Conservation (phyloP, 1,140 invertebrate genomes). For the Phortica variegata region DNA sequence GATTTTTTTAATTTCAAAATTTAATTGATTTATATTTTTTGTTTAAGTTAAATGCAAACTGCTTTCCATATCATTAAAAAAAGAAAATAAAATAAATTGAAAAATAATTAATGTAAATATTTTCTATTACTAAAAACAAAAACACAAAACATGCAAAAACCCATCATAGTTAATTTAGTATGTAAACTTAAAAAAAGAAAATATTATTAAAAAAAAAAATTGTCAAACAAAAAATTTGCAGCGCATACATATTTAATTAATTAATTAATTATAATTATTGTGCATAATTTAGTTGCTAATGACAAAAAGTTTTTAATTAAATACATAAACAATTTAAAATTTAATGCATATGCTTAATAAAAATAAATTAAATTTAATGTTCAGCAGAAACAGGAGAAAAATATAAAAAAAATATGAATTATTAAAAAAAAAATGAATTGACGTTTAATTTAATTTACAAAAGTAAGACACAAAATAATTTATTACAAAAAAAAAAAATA, state of each 20-base stretch:
- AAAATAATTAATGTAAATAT: not conserved
- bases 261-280: constrained; percentile 17
- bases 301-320: constrained; percentile 26
- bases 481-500: constrained; percentile 31
- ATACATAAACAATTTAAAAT: constrained; percentile 15
- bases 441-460: too few relatives aligned
- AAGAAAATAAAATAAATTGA: not conserved
- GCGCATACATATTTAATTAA: not conserved
- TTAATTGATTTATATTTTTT: too few relatives aligned
- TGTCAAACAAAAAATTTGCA: too few relatives aligned
- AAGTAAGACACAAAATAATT: too few relatives aligned
- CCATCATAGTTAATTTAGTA: constrained; percentile 47
- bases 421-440: too few relatives aligned
- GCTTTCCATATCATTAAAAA: constrained; percentile 48
- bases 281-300: constrained; percentile 19
- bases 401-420: too few relatives aligned
- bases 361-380: constrained; percentile 14
- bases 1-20: too few relatives aligned
- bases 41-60: constrained; percentile 29
- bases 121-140: not conserved
- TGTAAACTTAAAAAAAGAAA: constrained; percentile 5
- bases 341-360: constrained; percentile 24
- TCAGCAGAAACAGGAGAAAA: too few relatives aligned
- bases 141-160: not conserved
- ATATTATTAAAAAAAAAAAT: too few relatives aligned